Percentiles rank a stretch among this genome's conserved stretches.
phyloP scores from a whole-genome alignment of 2,797 vertebrate species.

The Acipenser oxyrinchus region DNA sequence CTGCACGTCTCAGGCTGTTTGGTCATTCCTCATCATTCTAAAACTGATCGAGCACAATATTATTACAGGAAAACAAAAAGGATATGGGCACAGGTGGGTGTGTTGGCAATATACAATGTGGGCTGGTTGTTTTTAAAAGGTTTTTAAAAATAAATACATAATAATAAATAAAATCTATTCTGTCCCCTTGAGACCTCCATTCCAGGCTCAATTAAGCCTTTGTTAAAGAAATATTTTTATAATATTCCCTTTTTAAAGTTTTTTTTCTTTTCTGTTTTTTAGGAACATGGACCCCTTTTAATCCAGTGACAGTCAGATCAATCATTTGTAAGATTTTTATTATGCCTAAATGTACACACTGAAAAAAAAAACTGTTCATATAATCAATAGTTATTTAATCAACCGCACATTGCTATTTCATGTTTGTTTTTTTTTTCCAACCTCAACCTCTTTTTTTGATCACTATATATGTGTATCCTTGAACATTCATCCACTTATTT shows the following conservation, averaged over 20 bases:
- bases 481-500: not conserved
- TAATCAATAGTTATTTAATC: not conserved
- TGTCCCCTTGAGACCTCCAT: not conserved
- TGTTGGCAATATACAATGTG: too few relatives aligned
- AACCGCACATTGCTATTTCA: not conserved
- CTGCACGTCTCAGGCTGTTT: too few relatives aligned
- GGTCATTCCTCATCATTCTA: too few relatives aligned
- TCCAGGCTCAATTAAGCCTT: not conserved
- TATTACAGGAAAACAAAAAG: too few relatives aligned
- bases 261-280: constrained; percentile 35
- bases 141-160: not conserved
- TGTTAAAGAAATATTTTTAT: not conserved
- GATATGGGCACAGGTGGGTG: too few relatives aligned
- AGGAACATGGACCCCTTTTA: constrained; percentile 98
- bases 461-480: not conserved
- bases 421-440: not conserved
- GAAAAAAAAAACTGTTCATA: not conserved
- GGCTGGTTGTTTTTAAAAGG: not conserved
- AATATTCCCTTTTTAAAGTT: not conserved
- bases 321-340: constrained; percentile 80
- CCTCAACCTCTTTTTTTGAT: not conserved
- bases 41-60: too few relatives aligned
- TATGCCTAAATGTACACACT: not conserved
- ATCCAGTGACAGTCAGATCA: constrained; percentile 88
- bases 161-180: not conserved